Evolutionary conservation across 2,113 vertebrate species (phyloP), one percentile per base, ranked within the genome.

Genomic region (Pangasianodon hypophthalmus): DNA sequence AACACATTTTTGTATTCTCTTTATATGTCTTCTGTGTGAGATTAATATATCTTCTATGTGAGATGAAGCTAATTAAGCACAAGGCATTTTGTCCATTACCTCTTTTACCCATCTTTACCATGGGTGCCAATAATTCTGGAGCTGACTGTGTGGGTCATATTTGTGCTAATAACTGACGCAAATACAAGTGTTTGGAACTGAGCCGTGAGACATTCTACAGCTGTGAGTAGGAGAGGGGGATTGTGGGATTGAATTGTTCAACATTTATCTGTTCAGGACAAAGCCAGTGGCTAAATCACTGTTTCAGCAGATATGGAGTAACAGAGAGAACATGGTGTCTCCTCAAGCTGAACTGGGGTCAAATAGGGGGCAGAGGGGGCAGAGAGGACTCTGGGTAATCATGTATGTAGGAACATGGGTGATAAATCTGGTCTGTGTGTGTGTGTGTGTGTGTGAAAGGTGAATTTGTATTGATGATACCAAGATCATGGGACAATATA

Each of bases 341-440:
- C 64, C 91, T 90, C 92, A 93, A 92, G 95, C 94, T 82, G 93
- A 95, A 95, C 93, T 2, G 1, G 94, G 93, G 94, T 88, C 77
- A n/a, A 14, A 14, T 2, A 50, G 73, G 92, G 95, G 95, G 94
- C 94, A 93, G 62, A 81, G 73, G 48, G 67, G 77, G 85, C 88
- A 89, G 89, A 90, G 52, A 71, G 54, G 54, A 90, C 90, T 60
- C 77, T 89, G 91, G 81, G 89, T 86, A 62, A 86, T 44, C 71
- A 56, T 86, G 83, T 85, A 82, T 91, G 32, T 60, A 32, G 81
- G 69, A 75, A 41, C 50, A 52, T 79, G 64, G 50, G 29, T 69
- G 79, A 84, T 87, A 69, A 87, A 91, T 88, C 71, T 58, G 56
- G 67, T 37, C 5, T 41, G 21, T 37, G 32, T 56, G 60, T 85